A percentile compares a stretch with the other conserved stretches of the same genome.
Evolutionary conservation across 2,888 invertebrate genomes (phyloP).

Genomic region (Epirrhoe alternata): DNA sequence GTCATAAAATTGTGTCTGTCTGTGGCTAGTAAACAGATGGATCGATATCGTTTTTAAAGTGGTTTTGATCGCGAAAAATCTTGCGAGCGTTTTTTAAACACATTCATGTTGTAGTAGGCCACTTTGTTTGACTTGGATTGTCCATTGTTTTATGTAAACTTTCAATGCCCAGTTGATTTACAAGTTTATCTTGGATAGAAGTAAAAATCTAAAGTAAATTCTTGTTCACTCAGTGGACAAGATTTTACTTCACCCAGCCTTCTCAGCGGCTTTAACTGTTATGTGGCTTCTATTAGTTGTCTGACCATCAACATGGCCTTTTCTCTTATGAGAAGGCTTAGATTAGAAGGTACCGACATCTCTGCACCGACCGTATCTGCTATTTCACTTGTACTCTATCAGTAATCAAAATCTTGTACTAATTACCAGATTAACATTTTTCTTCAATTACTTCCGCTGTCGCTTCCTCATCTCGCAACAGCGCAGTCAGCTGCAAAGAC

Average conservation of each 20-base stretch:
- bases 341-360: conserved; percentile 12
- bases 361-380: conserved; percentile 15
- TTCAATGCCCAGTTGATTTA: too few relatives aligned
- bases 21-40: too few relatives aligned
- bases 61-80: too few relatives aligned
- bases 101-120: too few relatives aligned
- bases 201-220: too few relatives aligned
- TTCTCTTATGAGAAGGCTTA: conserved; percentile 10
- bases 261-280: neutral
- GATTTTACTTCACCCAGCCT: neutral
- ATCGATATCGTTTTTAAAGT: too few relatives aligned
- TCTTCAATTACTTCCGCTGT: conserved; percentile 25
- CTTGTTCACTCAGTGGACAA: too few relatives aligned
- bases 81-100: too few relatives aligned
- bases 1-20: too few relatives aligned
- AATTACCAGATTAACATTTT: conserved; percentile 27
- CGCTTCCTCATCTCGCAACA: conserved; percentile 29
- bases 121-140: too few relatives aligned
- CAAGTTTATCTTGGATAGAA: too few relatives aligned
- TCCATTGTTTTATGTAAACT: too few relatives aligned
- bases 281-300: conserved; percentile 5
- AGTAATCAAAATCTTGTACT: conserved; percentile 20
- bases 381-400: conserved; percentile 20
- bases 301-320: conserved; percentile 4
- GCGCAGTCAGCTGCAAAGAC: conserved; percentile 31